Evolutionary conservation across 2,797 vertebrate species (phyloP).

Genomic region (Nannoperca australis): DNA sequence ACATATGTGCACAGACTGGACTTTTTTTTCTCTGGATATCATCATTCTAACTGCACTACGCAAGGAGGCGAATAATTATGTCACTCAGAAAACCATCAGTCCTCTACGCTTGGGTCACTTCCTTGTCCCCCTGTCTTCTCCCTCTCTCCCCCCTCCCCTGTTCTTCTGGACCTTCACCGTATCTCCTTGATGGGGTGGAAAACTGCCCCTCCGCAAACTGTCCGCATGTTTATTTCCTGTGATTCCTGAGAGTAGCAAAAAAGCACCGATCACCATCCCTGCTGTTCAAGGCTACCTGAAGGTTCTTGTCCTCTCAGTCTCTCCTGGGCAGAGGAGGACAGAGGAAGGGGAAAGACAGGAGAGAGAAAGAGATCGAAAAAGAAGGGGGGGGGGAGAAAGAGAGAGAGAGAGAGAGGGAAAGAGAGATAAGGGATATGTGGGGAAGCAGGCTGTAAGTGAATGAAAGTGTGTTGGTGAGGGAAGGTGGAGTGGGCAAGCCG

Average conservation of each 20-base stretch:
- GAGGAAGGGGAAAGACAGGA: conserved; percentile 31
- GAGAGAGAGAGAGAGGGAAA: conserved; percentile 19
- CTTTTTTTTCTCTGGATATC: conserved; percentile 67
- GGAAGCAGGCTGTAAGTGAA: conserved; percentile 74
- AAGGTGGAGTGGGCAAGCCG: conserved; percentile 85
- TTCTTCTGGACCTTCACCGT: conserved; percentile 50
- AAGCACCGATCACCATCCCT: conserved; percentile 71
- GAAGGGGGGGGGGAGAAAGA: conserved; percentile 1
- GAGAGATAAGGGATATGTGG: conserved; percentile 68
- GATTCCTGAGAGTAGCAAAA: conserved; percentile 62
- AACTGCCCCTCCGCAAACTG: conserved; percentile 62
- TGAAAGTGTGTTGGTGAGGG: conserved; percentile 69
- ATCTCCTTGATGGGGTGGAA: conserved; percentile 80
- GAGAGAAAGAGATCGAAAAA: conserved; percentile 25
- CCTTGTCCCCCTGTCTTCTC: conserved; percentile 53
- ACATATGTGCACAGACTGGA: conserved; percentile 57
- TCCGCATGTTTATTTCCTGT: conserved; percentile 70
- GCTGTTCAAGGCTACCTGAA: conserved; percentile 77
- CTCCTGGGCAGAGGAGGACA: conserved; percentile 54
- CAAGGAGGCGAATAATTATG: conserved; percentile 82
- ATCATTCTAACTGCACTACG: conserved; percentile 78
- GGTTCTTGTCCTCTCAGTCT: conserved; percentile 66
- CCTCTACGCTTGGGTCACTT: conserved; percentile 79
- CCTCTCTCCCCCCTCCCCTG: conserved; percentile 1
- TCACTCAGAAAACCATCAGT: conserved; percentile 84